Evolutionary conservation across 2,797 vertebrate species (phyloP).

Genomic region (Mormyrus hasselquistii): DNA sequence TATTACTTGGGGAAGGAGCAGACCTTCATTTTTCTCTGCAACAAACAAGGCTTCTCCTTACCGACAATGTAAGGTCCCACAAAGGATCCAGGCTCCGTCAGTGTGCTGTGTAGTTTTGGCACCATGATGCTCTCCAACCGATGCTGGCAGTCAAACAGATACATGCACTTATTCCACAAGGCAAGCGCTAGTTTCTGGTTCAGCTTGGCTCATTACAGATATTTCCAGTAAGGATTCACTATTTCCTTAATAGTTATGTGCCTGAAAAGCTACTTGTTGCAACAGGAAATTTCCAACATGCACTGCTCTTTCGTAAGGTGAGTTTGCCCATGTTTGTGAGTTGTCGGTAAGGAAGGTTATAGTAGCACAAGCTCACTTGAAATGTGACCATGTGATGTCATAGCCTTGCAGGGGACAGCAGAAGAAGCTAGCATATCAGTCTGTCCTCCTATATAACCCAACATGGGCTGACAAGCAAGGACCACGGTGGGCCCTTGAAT

Average conservation of each 20-base stretch:
- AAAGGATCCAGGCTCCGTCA: slow-evolving; percentile 27
- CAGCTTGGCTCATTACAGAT: not conserved
- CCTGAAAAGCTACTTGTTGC: not conserved
- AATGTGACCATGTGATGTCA: not conserved
- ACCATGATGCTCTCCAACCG: slow-evolving; percentile 25
- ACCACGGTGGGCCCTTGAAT: not conserved
- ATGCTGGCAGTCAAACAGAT: slow-evolving; percentile 7
- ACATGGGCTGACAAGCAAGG: not conserved
- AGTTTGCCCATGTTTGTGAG: not conserved
- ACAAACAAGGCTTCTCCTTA: slow-evolving; percentile 42
- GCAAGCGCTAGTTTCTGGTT: not conserved
- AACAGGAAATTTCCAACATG: not conserved
- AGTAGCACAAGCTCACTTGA: not conserved
- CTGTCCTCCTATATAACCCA: not conserved
- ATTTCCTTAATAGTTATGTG: not conserved
- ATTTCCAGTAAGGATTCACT: not conserved
- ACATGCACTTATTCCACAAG: not conserved
- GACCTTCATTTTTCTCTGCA: slow-evolving; percentile 35
- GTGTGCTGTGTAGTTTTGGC: slow-evolving; percentile 25
- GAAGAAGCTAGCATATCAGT: not conserved
- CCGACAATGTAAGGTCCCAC: slow-evolving; percentile 20
- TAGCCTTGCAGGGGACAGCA: not conserved
- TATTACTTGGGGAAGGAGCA: slow-evolving; percentile 33
- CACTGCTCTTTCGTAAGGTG: not conserved
- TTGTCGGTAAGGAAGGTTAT: not conserved